Percentiles rank a stretch among this genome's conserved stretches.
Conservation (phyloP, 2,113 vertebrate genomes). For the Pluvialis apricaria region DNA sequence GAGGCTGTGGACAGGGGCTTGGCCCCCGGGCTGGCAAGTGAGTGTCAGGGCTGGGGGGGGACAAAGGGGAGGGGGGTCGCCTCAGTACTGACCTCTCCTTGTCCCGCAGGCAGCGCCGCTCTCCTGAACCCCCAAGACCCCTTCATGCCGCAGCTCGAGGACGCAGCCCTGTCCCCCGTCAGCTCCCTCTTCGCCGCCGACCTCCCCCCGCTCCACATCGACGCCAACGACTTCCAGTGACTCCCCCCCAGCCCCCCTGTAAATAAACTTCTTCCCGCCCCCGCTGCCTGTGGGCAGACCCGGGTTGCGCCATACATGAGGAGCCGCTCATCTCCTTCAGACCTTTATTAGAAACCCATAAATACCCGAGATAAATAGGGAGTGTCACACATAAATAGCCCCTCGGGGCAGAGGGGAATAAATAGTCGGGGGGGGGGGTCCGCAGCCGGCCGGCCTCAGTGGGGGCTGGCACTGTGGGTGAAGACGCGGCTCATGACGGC, state of each 20-base stretch:
- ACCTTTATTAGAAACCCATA: slow-evolving; percentile 39
- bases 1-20: not conserved
- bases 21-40: not conserved
- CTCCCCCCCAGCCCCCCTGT: not conserved
- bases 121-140: not conserved
- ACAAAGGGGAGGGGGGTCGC: not conserved
- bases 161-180: not conserved
- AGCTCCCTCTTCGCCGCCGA: not conserved
- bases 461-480: slow-evolving; percentile 53
- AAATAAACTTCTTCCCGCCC: not conserved
- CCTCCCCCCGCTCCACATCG: not conserved
- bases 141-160: not conserved
- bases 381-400: not conserved
- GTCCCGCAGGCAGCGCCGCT: rapidly evolving
- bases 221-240: slow-evolving; percentile 1
- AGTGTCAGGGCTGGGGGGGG: not conserved
- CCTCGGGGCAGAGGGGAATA: not conserved
- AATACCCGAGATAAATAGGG: slow-evolving; percentile 37
- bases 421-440: not conserved
- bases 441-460: not conserved
- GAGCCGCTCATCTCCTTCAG: not conserved
- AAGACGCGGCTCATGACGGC: slow-evolving; percentile 66
- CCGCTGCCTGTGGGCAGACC: not conserved
- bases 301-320: rapidly evolving
- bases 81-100: not conserved